Base-by-base conservation (phyloP, 2,888 invertebrate genomes). In the Drosophila cognata region DNA sequence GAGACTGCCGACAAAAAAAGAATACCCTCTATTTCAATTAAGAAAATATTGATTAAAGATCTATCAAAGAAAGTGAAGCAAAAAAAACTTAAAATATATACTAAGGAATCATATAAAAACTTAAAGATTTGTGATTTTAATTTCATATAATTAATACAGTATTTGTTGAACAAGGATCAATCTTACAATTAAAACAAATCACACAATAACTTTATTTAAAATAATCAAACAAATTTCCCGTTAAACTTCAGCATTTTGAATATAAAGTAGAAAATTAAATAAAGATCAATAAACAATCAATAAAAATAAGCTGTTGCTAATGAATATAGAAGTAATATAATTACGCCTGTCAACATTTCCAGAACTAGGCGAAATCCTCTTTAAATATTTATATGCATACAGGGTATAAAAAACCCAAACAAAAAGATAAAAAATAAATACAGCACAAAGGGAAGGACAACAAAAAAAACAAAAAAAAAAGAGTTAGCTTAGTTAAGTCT, bases 401-500 rank as follows among this genome's bases (percentile, higher is more conserved):
- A 67, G 67, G 38, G 67, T 46, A 55, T 36, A 13, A 16, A 6
- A 35, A 50, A 16, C 36, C 46, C 35, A 60, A 51, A 28, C 61
- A 36, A 31, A 60, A 66, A 11, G 1, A 10, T 11, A 62, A 31
- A 28, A 67, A 60, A 57, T 48, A 71, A 57, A 57, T 25, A 35
- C 16, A 53, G n/a, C n/a, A 55, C 13, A 55, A 50, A 67, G 48
- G 51, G 41, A 28, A 31, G 25, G 21, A 11, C 36, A 59, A 48
- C 57, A 72, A 82, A 18, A 36, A 43, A 41, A 21, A 1, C 0
- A 13, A 33, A 13, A 33, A 51, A 29, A 18, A 50, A 52, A 33
- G 7, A 25, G 43, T 82, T 81, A 82, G 78, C 82, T 88, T 88
- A 79, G 90, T 88, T 85, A 85, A 86, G 84, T 90, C 87, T 86